Percentiles rank a stretch among this genome's conserved stretches.
These are phyloP conservation scores for Manis javanica DNA, from an alignment of 2,797 vertebrate species.

Conservation along the genomic window DNA sequence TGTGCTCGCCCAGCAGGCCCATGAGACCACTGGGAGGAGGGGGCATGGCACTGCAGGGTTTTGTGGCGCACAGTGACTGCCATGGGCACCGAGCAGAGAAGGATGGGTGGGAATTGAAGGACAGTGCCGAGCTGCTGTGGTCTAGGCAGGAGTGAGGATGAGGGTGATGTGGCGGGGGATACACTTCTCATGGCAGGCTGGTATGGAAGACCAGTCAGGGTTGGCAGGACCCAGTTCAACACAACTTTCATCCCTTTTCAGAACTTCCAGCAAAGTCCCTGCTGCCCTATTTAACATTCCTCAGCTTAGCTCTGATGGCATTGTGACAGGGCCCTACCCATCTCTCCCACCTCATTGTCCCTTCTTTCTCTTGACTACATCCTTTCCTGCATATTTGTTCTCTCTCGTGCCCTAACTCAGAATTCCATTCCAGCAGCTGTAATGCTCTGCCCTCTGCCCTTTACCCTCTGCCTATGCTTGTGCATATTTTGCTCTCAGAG, in stretches of 20 bases:
- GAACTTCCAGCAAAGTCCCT: no score
- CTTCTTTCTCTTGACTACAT: not conserved
- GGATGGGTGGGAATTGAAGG: not conserved
- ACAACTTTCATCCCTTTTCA: not conserved
- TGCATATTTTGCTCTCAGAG: not conserved
- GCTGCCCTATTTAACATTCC: not conserved
- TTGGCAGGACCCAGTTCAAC: not conserved
- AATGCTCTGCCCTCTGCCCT: not conserved
- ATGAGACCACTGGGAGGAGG: not conserved
- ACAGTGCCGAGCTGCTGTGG: not conserved
- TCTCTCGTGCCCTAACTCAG: not conserved
- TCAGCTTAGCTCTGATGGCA: not conserved
- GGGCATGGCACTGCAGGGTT: fast-evolving
- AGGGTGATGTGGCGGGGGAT: not conserved
- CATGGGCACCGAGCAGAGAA: no score
- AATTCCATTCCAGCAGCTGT: not conserved
- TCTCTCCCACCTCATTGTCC: not conserved
- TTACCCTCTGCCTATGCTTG: not conserved
- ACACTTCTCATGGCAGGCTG: no score
- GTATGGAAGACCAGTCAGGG: not conserved
- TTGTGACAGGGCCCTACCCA: not conserved
- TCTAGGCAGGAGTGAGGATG: no score
- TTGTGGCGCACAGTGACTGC: no score
- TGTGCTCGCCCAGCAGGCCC: no score
- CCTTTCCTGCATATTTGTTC: not conserved